Evolutionary conservation across 1,140 invertebrate species (phyloP).

Genomic region (Drosophila nasuta): DNA sequence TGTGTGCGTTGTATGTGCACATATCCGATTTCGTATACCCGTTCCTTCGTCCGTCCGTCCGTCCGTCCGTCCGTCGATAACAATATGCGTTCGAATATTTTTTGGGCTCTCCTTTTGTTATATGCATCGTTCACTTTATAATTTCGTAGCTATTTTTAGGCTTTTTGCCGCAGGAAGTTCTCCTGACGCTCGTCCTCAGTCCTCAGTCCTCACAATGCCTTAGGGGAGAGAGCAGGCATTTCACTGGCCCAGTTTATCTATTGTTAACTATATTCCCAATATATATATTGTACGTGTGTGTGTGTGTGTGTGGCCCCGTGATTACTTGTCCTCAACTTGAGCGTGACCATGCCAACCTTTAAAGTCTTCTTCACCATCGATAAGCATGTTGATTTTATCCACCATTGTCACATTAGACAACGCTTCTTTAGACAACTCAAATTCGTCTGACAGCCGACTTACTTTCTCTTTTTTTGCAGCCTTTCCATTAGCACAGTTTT

Average conservation of each 20-base stretch:
- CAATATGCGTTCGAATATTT: slow-evolving; percentile 74
- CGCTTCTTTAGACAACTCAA: neutral
- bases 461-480: too few species aligned
- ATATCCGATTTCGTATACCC: slow-evolving; percentile 67
- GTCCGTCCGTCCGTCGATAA: slow-evolving; percentile 61
- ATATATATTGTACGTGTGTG: too few species aligned
- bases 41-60: too few species aligned
- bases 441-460: too few species aligned
- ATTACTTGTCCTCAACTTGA: slow-evolving; percentile 1
- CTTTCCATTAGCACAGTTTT: too few species aligned
- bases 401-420: slow-evolving; percentile 15
- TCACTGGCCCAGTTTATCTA: slow-evolving; percentile 53
- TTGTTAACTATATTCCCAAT: slow-evolving; percentile 19
- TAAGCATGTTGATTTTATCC: neutral
- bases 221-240: slow-evolving; percentile 7
- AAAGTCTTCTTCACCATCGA: neutral
- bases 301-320: neutral
- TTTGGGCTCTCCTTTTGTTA: slow-evolving; percentile 44
- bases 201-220: slow-evolving; percentile 47
- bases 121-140: slow-evolving; percentile 55
- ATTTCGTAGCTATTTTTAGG: slow-evolving; percentile 70
- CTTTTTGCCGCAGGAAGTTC: slow-evolving; percentile 59
- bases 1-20: slow-evolving; percentile 47
- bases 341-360: slow-evolving; percentile 3
- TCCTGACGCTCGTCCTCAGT: slow-evolving; percentile 33